Conservation (phyloP, 2,797 vertebrate genomes). For the Phoebastria nigripes region DNA sequence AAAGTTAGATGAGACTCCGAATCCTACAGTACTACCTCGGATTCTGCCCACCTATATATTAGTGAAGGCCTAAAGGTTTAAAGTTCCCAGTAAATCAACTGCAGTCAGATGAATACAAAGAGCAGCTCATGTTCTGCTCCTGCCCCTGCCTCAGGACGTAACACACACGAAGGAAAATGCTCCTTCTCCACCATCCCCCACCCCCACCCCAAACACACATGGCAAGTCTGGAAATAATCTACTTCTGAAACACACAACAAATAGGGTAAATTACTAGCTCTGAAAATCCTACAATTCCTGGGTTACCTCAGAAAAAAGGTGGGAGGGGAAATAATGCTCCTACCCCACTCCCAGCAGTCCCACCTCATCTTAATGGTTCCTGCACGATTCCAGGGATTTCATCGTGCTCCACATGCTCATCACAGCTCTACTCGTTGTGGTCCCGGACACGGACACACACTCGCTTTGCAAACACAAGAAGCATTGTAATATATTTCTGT, state of each 20-base stretch:
- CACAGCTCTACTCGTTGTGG: neutral
- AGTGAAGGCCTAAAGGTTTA: neutral
- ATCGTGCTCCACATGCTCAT: neutral
- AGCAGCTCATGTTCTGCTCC: neutral
- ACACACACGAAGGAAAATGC: neutral
- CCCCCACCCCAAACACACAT: accelerated
- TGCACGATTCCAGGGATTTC: neutral
- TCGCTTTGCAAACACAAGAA: neutral
- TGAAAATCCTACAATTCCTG: neutral
- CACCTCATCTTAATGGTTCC: neutral
- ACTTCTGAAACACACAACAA: neutral
- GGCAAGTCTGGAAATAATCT: neutral
- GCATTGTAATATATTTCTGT: neutral
- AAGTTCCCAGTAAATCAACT: neutral
- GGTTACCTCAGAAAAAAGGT: neutral
- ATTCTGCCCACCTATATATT: neutral
- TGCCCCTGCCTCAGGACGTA: neutral
- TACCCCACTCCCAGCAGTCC: neutral
- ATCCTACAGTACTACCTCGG: accelerated
- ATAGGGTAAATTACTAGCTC: neutral
- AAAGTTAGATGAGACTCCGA: neutral
- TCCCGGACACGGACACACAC: accelerated
- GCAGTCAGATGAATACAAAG: neutral
- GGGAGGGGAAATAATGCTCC: neutral
- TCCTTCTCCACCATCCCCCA: accelerated